A percentile compares a stretch with the other conserved stretches of the same genome.
Conservation (phyloP, 2,888 invertebrate genomes). For the Zhengitettix transpicula region DNA sequence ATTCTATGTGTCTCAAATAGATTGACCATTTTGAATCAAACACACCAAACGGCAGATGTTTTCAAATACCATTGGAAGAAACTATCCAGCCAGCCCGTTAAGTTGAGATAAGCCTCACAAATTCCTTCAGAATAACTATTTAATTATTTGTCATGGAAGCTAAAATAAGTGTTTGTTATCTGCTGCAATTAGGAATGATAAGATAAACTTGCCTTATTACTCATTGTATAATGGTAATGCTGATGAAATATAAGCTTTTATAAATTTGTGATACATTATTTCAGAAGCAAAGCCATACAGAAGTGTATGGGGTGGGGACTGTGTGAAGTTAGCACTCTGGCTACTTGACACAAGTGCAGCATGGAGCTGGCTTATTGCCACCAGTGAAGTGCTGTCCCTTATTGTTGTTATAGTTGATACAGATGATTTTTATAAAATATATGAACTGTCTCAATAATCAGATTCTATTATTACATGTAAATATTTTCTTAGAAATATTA, state of each 20-base stretch:
- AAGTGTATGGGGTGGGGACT: neutral
- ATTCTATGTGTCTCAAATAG: too few relatives aligned
- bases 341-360: neutral
- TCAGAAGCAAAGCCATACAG: neutral
- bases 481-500: neutral
- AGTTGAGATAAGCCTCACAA: too few relatives aligned
- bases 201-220: neutral
- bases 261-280: neutral
- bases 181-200: neutral
- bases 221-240: neutral
- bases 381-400: neutral
- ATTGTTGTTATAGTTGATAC: neutral
- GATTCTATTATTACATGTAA: neutral
- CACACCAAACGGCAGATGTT: too few relatives aligned
- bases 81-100: neutral
- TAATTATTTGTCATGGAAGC: too few relatives aligned
- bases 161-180: neutral
- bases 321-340: neutral
- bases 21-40: too few relatives aligned
- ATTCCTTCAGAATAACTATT: too few relatives aligned
- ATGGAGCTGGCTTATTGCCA: neutral
- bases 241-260: neutral
- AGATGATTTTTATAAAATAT: neutral
- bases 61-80: neutral
- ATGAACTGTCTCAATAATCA: neutral